Percentiles rank a stretch among this genome's conserved stretches.
Conservation (phyloP, 2,888 invertebrate genomes). For the Deilephila elpenor region DNA sequence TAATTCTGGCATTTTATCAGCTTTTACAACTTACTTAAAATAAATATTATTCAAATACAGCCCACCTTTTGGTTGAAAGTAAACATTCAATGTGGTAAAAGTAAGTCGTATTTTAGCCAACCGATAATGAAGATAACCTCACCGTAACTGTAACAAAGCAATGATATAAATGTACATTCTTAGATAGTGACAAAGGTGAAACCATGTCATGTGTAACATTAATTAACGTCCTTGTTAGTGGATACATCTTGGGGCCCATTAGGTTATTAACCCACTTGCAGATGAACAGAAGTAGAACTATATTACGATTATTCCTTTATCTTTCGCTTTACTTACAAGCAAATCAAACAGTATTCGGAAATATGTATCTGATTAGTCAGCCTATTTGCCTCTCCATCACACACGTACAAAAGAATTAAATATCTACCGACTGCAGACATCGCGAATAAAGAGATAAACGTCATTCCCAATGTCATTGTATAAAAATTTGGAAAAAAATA, state of each 20-base stretch:
- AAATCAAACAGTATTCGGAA: neutral
- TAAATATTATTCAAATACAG: neutral
- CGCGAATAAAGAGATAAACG: neutral
- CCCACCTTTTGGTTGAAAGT: neutral
- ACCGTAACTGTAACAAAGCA: conserved; percentile 28
- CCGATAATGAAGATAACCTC: conserved; percentile 8
- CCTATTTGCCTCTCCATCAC: neutral
- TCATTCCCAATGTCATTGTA: no score
- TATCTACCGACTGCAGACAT: neutral
- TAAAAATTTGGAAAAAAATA: no score
- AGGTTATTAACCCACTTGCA: neutral
- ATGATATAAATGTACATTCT: conserved; percentile 14
- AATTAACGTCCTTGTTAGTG: conserved; percentile 15
- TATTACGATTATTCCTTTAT: neutral
- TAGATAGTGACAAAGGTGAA: neutral
- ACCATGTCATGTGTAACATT: neutral
- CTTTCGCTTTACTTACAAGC: neutral
- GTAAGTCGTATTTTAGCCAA: neutral
- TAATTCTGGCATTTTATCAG: conserved; percentile 75
- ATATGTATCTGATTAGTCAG: neutral
- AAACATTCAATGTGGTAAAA: neutral
- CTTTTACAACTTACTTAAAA: neutral
- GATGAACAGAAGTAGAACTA: neutral
- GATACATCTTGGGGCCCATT: neutral
- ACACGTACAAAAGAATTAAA: neutral